Evolutionary conservation across 2,797 vertebrate genomes (phyloP).

Genomic region (Mustela erminea): DNA sequence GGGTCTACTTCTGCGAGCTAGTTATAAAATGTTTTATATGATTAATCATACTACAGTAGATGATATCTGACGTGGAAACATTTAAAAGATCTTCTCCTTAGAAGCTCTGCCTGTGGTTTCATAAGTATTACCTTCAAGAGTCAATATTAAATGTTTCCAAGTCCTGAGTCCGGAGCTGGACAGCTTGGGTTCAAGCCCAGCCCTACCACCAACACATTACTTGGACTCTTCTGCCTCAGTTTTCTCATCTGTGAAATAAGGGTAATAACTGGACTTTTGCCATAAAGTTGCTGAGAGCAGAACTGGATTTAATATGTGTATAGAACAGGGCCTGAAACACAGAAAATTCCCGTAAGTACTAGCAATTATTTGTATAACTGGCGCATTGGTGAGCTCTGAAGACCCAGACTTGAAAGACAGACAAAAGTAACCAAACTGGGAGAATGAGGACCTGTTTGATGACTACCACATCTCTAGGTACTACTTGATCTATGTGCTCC

Average conservation of each 20-base stretch:
- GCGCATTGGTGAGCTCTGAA: not conserved
- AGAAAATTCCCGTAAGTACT: not conserved
- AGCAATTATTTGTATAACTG: not conserved
- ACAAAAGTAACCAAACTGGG: not conserved
- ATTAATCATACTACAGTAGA: not conserved
- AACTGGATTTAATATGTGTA: not conserved
- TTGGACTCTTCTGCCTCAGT: not conserved
- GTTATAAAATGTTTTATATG: slow-evolving; percentile 10
- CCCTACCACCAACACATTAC: not conserved
- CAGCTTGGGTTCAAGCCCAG: not conserved
- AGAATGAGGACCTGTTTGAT: not conserved
- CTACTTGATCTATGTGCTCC: not conserved
- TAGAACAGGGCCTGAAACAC: not conserved
- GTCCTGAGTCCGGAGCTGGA: not conserved
- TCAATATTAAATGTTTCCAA: not conserved
- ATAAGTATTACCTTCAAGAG: not conserved
- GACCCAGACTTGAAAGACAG: not conserved
- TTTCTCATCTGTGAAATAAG: not conserved
- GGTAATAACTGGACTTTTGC: not conserved
- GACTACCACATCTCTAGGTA: not conserved
- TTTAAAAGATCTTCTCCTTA: not conserved
- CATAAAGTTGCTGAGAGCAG: not conserved
- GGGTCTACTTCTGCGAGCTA: not conserved
- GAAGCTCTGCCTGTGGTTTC: slow-evolving; percentile 15
- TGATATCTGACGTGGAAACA: not conserved